Evolutionary conservation across 2,888 invertebrate species (phyloP).

Genomic region (Eupithecia vulgata): DNA sequence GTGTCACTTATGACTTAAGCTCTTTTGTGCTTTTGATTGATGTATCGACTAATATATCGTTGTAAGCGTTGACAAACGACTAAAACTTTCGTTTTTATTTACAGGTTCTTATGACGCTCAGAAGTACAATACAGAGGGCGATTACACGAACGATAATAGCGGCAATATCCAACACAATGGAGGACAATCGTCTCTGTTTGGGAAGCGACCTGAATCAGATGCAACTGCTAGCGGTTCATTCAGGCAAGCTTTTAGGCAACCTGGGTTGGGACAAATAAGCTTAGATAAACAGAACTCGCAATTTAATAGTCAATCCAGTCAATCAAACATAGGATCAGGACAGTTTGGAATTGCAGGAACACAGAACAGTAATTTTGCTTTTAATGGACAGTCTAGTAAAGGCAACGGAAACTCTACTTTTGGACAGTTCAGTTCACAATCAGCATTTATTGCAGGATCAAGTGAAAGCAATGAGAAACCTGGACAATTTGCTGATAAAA

Average conservation of each 20-base stretch:
- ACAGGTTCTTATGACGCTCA: slow-evolving; percentile 78
- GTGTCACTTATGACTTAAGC: slow-evolving; percentile 52
- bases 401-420: slow-evolving; percentile 13
- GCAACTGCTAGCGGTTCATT: slow-evolving; percentile 57
- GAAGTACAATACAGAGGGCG: slow-evolving; percentile 73
- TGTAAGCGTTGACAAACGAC: slow-evolving; percentile 70
- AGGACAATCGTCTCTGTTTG: slow-evolving; percentile 60
- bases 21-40: slow-evolving; percentile 70
- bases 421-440: slow-evolving; percentile 12
- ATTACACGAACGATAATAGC: slow-evolving; percentile 62
- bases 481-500: slow-evolving; percentile 3
- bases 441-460: slow-evolving; percentile 3
- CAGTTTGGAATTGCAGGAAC: slow-evolving; percentile 12
- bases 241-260: slow-evolving; percentile 54
- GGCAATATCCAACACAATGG: slow-evolving; percentile 61
- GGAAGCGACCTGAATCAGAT: slow-evolving; percentile 57
- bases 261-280: slow-evolving; percentile 27
- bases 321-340: neutral
- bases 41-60: slow-evolving; percentile 64
- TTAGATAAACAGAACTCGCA: neutral
- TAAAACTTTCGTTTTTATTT: slow-evolving; percentile 80
- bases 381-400: slow-evolving; percentile 25
- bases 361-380: slow-evolving; percentile 8
- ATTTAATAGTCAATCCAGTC: slow-evolving; percentile 7
- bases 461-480: slow-evolving; percentile 13